These are phyloP conservation scores for Papilio demoleus DNA, from an alignment of 2,888 invertebrate genomes.

Conservation along the genomic window DNA sequence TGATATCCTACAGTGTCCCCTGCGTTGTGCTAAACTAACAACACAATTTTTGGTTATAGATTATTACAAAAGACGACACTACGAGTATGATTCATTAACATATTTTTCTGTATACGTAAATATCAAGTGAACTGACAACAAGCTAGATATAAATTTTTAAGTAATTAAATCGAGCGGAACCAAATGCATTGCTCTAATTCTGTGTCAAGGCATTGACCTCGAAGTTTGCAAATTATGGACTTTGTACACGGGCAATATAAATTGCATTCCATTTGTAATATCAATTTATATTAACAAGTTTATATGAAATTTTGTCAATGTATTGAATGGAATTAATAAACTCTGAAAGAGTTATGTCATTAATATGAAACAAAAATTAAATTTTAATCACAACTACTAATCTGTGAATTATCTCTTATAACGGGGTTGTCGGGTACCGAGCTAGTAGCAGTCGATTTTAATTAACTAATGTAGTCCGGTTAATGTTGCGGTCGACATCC, in stretches of 20 bases:
- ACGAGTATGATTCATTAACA: background rate
- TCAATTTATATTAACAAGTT: slow-evolving; percentile 7
- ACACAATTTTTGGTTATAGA: too few species aligned
- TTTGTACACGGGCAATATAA: slow-evolving; percentile 3
- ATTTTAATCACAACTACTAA: background rate
- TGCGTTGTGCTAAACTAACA: too few species aligned
- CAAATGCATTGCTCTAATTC: slow-evolving; percentile 13
- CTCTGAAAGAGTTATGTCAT: background rate
- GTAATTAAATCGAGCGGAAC: slow-evolving; percentile 1
- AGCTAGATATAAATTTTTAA: background rate
- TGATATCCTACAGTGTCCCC: too few species aligned
- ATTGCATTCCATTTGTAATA: slow-evolving; percentile 18
- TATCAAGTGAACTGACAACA: background rate
- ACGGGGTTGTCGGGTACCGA: background rate
- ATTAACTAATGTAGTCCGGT: slow-evolving; percentile 18
- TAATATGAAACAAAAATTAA: background rate
- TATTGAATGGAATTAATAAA: background rate
- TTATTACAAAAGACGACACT: too few species aligned
- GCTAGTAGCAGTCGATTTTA: background rate
- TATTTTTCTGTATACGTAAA: background rate
- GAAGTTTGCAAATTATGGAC: slow-evolving; percentile 21
- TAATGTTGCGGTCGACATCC: background rate
- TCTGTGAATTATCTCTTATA: too few species aligned
- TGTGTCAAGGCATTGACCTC: slow-evolving; percentile 30
- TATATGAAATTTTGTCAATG: background rate